These are phyloP conservation scores for Lissonota sp. DNA, from an alignment of 2,888 invertebrate species.

Conservation along the genomic window DNA sequence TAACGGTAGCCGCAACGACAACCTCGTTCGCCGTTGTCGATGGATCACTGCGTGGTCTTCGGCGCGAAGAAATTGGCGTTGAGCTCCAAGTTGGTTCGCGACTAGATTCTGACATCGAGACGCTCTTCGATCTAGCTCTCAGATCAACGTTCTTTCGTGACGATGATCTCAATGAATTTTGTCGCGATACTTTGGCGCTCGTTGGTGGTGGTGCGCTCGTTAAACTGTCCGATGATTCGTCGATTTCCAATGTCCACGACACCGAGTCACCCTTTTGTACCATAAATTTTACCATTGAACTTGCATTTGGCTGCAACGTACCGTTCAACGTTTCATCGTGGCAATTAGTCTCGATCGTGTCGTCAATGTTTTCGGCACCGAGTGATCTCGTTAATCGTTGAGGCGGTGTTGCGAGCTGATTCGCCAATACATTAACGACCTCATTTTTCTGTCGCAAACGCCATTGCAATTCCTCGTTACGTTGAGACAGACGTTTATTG, in stretches of 20 bases:
- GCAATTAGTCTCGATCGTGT: conserved; percentile 61
- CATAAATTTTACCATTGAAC: conserved; percentile 92
- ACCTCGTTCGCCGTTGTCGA: conserved; percentile 82
- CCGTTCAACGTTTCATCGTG: conserved; percentile 83
- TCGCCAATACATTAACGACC: conserved; percentile 85
- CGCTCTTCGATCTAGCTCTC: conserved; percentile 80
- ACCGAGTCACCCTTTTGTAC: conserved; percentile 94
- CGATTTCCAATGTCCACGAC: conserved; percentile 93
- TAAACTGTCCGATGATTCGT: conserved; percentile 78
- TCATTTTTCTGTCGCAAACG: conserved; percentile 93
- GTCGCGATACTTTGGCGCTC: conserved; percentile 72
- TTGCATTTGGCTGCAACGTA: conserved; percentile 88
- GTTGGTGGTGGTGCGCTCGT: conserved; percentile 65
- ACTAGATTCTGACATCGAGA: conserved; percentile 75
- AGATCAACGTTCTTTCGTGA: conserved; percentile 73
- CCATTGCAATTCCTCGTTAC: conserved; percentile 96
- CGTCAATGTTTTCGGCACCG: conserved; percentile 76
- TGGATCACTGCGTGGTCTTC: conserved; percentile 77
- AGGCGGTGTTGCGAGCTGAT: conserved; percentile 76
- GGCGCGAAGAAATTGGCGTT: conserved; percentile 72
- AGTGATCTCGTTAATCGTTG: conserved; percentile 78
- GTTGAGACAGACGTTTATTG: conserved; percentile 90
- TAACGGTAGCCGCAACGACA: conserved; percentile 84
- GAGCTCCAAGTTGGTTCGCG: conserved; percentile 75
- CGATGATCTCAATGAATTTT: conserved; percentile 77